Conservation (phyloP, 2,113 vertebrate genomes). For the Saguinus imperator region DNA sequence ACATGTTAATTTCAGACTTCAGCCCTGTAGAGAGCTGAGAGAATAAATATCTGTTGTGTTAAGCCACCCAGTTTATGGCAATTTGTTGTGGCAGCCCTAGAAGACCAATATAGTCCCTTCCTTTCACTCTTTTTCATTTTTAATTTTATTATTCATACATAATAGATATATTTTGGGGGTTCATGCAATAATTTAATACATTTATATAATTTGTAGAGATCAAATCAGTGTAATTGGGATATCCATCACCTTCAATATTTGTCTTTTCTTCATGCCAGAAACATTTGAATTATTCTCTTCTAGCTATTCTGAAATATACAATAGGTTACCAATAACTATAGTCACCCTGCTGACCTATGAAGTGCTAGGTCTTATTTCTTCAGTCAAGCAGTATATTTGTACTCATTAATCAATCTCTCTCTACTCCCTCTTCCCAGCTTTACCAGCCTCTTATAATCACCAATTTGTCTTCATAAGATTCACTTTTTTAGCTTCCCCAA, state of each 20-base stretch:
- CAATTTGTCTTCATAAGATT: background rate
- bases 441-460: background rate
- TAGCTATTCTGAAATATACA: background rate
- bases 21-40: background rate
- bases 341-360: background rate
- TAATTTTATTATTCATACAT: background rate
- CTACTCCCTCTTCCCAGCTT: background rate
- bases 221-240: background rate
- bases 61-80: background rate
- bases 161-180: background rate
- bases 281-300: background rate
- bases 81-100: background rate
- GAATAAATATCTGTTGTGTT: background rate
- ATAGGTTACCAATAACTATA: background rate
- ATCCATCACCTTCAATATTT: background rate
- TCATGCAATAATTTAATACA: background rate
- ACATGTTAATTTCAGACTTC: background rate
- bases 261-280: background rate
- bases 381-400: background rate
- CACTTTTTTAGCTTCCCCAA: background rate
- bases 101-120: background rate
- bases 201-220: background rate
- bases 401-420: background rate
- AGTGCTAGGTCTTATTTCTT: background rate
- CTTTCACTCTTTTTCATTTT: background rate